phyloP scores from a whole-genome alignment of 1,140 invertebrate species.

The Scaptomyza montana region DNA sequence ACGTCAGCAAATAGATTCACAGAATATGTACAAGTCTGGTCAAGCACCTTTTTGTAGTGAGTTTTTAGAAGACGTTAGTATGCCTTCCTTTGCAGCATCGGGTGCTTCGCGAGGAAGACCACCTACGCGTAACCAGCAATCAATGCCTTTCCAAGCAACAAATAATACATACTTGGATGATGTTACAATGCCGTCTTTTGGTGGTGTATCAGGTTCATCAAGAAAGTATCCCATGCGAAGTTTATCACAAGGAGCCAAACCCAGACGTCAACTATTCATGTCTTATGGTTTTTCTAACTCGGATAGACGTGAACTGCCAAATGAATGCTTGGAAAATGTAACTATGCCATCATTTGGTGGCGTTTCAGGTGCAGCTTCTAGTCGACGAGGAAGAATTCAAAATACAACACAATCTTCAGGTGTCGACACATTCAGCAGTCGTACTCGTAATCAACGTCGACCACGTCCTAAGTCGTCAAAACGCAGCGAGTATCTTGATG shows the following conservation, averaged over 20 bases:
- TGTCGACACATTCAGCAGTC: neutral
- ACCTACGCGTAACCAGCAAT: neutral
- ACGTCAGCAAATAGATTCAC: too few species aligned
- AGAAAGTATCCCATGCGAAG: constrained; percentile 23
- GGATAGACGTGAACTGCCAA: neutral
- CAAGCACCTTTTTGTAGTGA: constrained; percentile 4
- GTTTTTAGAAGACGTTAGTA: constrained; percentile 17
- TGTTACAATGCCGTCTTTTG: neutral
- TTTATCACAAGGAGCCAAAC: constrained; percentile 9
- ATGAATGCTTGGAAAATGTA: constrained; percentile 14
- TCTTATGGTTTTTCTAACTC: neutral
- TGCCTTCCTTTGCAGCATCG: constrained; percentile 32
- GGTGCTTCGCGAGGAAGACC: neutral
- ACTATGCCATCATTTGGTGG: constrained; percentile 13
- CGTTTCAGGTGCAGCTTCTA: neutral
- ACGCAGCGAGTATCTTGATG: constrained; percentile 19
- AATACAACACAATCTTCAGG: constrained; percentile 2
- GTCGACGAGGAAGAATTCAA: neutral
- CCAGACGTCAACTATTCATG: neutral
- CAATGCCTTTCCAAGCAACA: constrained; percentile 1
- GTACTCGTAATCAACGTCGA: neutral
- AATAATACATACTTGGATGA: neutral
- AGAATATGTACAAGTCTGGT: neutral
- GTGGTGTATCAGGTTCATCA: neutral
- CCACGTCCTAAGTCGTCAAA: constrained; percentile 1